A percentile compares a stretch with the other conserved stretches of the same genome.
Conservation (phyloP, 2,888 invertebrate genomes). For the Drosophila yooni region DNA sequence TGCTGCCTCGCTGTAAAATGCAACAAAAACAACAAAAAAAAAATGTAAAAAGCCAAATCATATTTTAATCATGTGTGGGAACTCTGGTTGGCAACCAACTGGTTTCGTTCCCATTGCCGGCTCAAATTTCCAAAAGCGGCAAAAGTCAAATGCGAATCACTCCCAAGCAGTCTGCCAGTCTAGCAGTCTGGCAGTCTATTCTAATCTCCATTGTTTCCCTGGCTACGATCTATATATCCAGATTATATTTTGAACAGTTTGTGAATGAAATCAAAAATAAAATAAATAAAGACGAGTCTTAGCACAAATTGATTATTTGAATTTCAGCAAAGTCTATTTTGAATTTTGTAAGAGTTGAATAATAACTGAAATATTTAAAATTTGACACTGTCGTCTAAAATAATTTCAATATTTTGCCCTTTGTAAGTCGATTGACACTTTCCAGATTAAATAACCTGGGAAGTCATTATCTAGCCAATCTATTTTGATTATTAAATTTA, state of each 20-base stretch:
- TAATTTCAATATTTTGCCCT: background rate
- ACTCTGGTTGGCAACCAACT: constrained; percentile 48
- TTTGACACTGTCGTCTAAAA: background rate
- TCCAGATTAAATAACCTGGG: background rate
- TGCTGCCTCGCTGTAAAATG: constrained; percentile 29
- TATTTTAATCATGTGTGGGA: constrained; percentile 74
- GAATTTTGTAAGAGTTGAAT: background rate
- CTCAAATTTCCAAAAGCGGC: constrained; percentile 52
- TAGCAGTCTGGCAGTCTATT: background rate
- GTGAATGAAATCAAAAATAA: constrained; percentile 6
- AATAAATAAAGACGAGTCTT: background rate
- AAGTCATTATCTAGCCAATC: background rate
- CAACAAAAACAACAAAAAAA: background rate
- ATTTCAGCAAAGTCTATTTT: background rate
- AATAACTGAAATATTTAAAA: background rate
- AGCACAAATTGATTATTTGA: background rate
- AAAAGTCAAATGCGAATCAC: constrained; percentile 38
- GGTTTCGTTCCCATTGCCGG: constrained; percentile 63
- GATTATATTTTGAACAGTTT: background rate
- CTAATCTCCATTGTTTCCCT: constrained; percentile 31
- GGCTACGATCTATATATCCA: background rate
- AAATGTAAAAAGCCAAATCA: constrained; percentile 9
- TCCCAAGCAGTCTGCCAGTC: constrained; percentile 16
- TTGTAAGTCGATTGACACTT: background rate
- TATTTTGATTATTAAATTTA: background rate